Conservation (phyloP, 2,888 invertebrate species). For the Beris chalybata region DNA sequence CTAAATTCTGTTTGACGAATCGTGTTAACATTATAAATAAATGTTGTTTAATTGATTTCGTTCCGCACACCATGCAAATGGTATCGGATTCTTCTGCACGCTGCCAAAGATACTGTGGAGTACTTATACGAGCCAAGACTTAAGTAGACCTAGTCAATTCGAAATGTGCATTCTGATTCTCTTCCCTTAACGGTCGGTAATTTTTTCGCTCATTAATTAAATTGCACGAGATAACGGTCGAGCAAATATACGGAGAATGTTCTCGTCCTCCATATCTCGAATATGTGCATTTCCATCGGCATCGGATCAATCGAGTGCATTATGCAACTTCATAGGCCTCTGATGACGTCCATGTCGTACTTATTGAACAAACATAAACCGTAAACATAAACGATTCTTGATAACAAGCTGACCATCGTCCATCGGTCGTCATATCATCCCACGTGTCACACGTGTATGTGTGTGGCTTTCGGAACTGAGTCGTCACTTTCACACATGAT, state of each 20-base stretch:
- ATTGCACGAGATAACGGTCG: constrained; percentile 37
- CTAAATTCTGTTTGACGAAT: no score
- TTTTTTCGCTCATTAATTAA: constrained; percentile 38
- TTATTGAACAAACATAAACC: constrained; percentile 38
- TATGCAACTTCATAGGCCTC: constrained; percentile 25
- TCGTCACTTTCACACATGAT: constrained; percentile 30
- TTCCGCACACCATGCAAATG: no score
- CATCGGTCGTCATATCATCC: constrained; percentile 17
- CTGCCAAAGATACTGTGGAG: no score
- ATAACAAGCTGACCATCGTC: constrained; percentile 29
- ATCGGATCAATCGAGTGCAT: constrained; percentile 15
- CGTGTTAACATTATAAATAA: no score
- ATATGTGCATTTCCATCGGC: not conserved
- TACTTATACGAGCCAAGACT: no score
- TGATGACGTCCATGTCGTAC: constrained; percentile 31
- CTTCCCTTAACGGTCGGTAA: not conserved
- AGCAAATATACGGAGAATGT: constrained; percentile 22
- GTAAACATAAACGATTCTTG: constrained; percentile 36
- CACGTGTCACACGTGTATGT: constrained; percentile 8
- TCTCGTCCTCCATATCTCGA: not conserved
- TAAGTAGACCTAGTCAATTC: no score
- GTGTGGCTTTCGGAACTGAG: constrained; percentile 17
- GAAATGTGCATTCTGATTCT: no score
- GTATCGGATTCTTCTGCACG: no score
- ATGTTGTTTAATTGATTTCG: no score